Evolutionary conservation across 2,797 vertebrate genomes (phyloP), one percentile per base, ranked within the genome.

Genomic region (Sebastiscus tertius): DNA sequence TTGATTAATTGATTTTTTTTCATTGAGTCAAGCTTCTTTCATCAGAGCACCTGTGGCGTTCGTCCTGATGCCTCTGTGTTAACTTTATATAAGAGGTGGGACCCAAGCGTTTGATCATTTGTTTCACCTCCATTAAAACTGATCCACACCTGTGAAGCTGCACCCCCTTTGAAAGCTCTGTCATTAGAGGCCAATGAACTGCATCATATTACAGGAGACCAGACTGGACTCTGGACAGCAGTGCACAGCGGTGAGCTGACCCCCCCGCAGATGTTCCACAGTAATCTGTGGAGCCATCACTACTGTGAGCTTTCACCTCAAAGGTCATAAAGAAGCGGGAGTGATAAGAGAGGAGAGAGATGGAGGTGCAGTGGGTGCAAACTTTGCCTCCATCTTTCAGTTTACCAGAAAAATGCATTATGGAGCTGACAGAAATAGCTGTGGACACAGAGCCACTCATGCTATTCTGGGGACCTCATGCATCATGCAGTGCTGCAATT

Each of bases 381-480:
- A 61, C 70, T 39, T 24, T 14, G 12, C 39, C 29, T 70, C 29
- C 24, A 31, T 71, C 63, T 85, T 72, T 79, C 64, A 75, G 60
- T 79, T 86, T 65, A 93, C 82, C 66, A 80, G 76, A 42, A 63
- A 92, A 89, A 70, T 80, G 83, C 91, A 88, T 94, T 92, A 93
- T 73, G 65, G 72, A 10, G 62, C 20, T 33, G 80, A 83, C 86
- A 33, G 69, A 81, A 90, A 90, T 87, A 90, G 84, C 79, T n/a
- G 60, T 24, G 79, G 76, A 80, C 58, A 54, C 31, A 14, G 74
- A 76, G 67, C 59, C 87, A 67, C 80, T 88, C 78, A 26, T 75
- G 71, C 70, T 88, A 75, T 88, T 94, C 85, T 58, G 80, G 79
- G 77, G 49, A 2, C 49, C 61, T 91, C 87, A 82, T 94, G 87